phyloP scores from a whole-genome alignment of 1,140 invertebrate genomes.

The Zaprionus nigranus region DNA sequence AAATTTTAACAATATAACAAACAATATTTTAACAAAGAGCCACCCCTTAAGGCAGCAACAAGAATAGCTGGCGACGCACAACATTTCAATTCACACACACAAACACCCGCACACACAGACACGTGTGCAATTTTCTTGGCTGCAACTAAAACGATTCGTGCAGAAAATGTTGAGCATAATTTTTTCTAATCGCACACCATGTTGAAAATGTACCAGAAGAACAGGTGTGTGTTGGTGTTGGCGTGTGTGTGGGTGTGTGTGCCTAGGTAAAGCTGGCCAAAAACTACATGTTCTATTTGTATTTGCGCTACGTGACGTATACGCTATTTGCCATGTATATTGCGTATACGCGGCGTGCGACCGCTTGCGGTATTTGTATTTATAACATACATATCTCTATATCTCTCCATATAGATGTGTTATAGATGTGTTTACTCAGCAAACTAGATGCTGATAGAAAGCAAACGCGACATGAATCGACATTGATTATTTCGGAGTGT shows the following conservation, averaged over 20 bases:
- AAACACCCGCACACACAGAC: slow-evolving; percentile 25
- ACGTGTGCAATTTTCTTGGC: slow-evolving; percentile 47
- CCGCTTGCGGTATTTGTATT: slow-evolving; percentile 38
- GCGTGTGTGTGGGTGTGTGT: slow-evolving; percentile 15
- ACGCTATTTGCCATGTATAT: slow-evolving; percentile 62
- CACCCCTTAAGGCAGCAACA: slow-evolving; percentile 5
- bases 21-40: no score
- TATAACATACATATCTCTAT: slow-evolving; percentile 10
- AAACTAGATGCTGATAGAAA: background rate
- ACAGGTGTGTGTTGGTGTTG: background rate
- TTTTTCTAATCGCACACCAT: slow-evolving; percentile 70
- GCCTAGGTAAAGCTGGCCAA: background rate
- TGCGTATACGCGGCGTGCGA: slow-evolving; percentile 46
- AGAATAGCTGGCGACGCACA: slow-evolving; percentile 3
- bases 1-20: no score
- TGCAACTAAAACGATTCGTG: slow-evolving; percentile 74
- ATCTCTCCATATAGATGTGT: background rate
- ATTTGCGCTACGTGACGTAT: slow-evolving; percentile 78
- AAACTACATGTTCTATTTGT: slow-evolving; percentile 52
- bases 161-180: slow-evolving; percentile 79
- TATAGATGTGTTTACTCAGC: background rate
- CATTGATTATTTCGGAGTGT: background rate
- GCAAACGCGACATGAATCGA: background rate
- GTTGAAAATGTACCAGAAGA: slow-evolving; percentile 13
- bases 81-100: slow-evolving; percentile 57